Evolutionary conservation across 1,140 invertebrate species (phyloP), one percentile per base, ranked within the genome.

Genomic region (Cephus cinctus): DNA sequence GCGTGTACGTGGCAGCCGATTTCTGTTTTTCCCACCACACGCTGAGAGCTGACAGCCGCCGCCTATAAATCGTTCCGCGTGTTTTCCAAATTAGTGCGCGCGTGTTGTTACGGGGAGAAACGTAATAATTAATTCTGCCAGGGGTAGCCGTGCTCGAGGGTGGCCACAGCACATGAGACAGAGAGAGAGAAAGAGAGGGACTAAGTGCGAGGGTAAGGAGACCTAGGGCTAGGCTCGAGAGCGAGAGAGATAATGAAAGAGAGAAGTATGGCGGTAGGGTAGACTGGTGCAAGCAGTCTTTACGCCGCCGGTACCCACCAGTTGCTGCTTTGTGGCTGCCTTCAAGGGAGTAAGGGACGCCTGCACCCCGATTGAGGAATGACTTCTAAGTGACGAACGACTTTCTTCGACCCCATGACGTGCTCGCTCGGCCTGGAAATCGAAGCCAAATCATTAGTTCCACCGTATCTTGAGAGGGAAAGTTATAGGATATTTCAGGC

Each of bases 111-210:
- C 2, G 15, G 45, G 38, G 40, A 44, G 45, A 52, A 58, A 59
- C 27, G 53, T 50, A 50, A 55, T 47, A 55, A 55, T 54, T 57
- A 53, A 55, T 55, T 40, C 43, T 38, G 31, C 22, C 49, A 39
- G 39, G 15, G 14, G 27, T 22, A 25, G 38, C 32, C 27, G 19
- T 18, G 35, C 30, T 53, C 32, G 32, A 18, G 40, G 47, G 32
- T 42, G 14, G 16, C n/a, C n/a, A 41, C 15, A 49, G 39, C 39
- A n/a, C n/a, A n/a, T n/a, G n/a, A 14, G 19, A 35, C 43, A 35
- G 31, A 11, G 21, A 11, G 20, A 34, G 16, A 45, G 35, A 31
- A 36, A 12, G 27, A 32, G 27, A 35, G 38, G 20, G 11, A 14
- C 39, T 22, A 12, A 30, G 18, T 32, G 34, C 35, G 14, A 5